phyloP scores from a whole-genome alignment of 2,888 invertebrate genomes.

The Periphyllus acericola region DNA sequence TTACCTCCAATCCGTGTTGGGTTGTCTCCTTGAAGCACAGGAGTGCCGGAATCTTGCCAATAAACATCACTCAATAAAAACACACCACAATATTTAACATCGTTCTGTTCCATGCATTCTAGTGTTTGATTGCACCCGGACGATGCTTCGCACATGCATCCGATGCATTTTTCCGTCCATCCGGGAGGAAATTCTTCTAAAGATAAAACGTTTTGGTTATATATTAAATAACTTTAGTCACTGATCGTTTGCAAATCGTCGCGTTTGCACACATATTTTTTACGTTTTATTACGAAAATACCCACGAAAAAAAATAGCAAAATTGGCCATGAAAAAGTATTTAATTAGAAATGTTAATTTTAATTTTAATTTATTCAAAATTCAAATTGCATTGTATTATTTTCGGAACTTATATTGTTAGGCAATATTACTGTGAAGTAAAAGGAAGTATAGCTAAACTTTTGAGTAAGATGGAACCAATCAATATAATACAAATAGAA shows the following conservation, averaged over 20 bases:
- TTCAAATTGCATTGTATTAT: neutral
- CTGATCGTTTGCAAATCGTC: no score
- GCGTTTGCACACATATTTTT: no score
- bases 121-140: constrained; percentile 66
- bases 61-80: constrained; percentile 67
- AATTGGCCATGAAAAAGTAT: no score
- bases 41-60: constrained; percentile 67
- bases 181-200: constrained; percentile 63
- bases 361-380: no score
- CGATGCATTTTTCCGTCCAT: constrained; percentile 65
- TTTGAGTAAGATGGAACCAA: constrained; percentile 31
- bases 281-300: no score
- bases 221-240: no score
- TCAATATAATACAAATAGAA: constrained; percentile 43
- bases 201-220: neutral
- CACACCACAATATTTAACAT: constrained; percentile 67
- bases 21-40: constrained; percentile 65
- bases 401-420: neutral
- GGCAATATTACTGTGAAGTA: neutral
- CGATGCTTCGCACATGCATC: constrained; percentile 66
- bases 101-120: constrained; percentile 64
- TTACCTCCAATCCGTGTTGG: constrained; percentile 63
- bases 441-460: constrained; percentile 8
- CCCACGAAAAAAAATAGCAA: no score
- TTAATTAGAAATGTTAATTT: no score